phyloP scores from a whole-genome alignment of 2,113 vertebrate species.

The Pelusios castaneus region DNA sequence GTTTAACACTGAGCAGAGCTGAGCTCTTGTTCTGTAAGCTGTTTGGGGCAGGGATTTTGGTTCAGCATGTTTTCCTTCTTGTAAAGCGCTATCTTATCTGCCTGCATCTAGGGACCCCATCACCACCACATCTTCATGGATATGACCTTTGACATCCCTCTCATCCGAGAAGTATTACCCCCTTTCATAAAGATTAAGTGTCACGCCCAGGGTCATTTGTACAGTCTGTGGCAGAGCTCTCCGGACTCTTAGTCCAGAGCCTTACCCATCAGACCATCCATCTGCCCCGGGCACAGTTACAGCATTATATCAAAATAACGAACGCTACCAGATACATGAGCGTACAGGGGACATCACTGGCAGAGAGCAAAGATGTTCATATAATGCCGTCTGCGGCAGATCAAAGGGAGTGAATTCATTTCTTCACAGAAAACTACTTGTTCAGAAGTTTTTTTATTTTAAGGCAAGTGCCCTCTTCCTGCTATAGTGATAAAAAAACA shows the following conservation, averaged over 20 bases:
- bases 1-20: not conserved
- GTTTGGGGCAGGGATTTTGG: not conserved
- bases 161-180: not conserved
- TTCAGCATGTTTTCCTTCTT: slow-evolving; percentile 25
- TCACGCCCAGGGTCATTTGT: not conserved
- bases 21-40: slow-evolving; percentile 39
- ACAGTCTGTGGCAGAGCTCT: not conserved
- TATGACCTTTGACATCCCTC: not conserved
- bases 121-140: not conserved
- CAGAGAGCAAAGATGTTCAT: not conserved
- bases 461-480: slow-evolving; percentile 56
- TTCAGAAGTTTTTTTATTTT: slow-evolving; percentile 64
- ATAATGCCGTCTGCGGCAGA: not conserved
- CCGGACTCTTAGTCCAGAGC: not conserved
- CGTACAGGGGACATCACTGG: not conserved
- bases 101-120: not conserved
- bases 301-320: not conserved
- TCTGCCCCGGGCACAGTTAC: not conserved
- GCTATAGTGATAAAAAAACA: slow-evolving; percentile 68
- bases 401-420: slow-evolving; percentile 43
- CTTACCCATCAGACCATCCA: not conserved
- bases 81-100: slow-evolving; percentile 40
- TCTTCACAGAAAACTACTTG: slow-evolving; percentile 40
- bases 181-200: slow-evolving; percentile 17
- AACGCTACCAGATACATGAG: not conserved